These are phyloP conservation scores for Parambassis ranga DNA, from an alignment of 2,797 vertebrate species.

Conservation along the genomic window DNA sequence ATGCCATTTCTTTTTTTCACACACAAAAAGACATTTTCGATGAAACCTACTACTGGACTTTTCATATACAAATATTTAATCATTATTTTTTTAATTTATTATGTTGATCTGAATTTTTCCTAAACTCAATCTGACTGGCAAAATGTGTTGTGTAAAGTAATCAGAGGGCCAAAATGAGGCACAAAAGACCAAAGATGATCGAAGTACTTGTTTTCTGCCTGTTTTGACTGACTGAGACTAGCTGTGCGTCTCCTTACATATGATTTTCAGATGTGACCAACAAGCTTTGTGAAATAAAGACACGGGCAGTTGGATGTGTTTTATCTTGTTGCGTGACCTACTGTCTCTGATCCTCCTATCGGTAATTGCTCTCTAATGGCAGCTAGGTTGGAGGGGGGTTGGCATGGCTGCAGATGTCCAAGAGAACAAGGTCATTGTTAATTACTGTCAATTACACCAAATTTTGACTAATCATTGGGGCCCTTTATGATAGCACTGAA, in stretches of 20 bases:
- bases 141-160: background rate
- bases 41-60: too few species aligned
- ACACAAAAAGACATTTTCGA: too few species aligned
- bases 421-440: conserved; percentile 60
- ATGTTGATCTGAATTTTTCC: too few species aligned
- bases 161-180: background rate
- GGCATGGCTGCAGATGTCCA: conserved; percentile 47
- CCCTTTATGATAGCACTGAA: conserved; percentile 29
- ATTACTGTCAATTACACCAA: conserved; percentile 62
- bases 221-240: too few species aligned
- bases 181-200: background rate
- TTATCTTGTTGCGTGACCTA: background rate
- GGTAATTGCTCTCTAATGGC: conserved; percentile 50
- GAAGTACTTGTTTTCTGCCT: too few species aligned
- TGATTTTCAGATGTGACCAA: background rate
- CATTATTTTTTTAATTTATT: too few species aligned
- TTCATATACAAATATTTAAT: too few species aligned
- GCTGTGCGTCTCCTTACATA: background rate
- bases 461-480: conserved; percentile 57
- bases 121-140: too few species aligned
- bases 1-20: too few species aligned
- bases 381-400: conserved; percentile 11
- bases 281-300: conserved; percentile 3
- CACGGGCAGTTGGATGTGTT: conserved; percentile 9
- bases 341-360: conserved; percentile 28